phyloP scores from a whole-genome alignment of 1,140 invertebrate species.

The Wasmannia auropunctata region DNA sequence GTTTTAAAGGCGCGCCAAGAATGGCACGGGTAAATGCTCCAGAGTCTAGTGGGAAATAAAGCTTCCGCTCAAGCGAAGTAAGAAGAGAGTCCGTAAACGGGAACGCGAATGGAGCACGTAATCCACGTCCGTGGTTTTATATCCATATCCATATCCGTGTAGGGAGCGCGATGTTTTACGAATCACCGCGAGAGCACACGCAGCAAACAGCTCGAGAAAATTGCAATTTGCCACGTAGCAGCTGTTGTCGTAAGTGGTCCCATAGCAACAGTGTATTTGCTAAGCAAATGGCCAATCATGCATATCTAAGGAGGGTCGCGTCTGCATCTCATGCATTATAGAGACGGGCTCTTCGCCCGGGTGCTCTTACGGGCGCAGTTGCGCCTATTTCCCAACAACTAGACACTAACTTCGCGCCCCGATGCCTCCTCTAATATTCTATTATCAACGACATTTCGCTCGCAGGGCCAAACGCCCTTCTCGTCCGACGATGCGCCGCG shows the following conservation, averaged over 20 bases:
- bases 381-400: slow-evolving; percentile 47
- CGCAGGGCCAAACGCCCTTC: not conserved
- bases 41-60: slow-evolving; percentile 61
- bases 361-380: slow-evolving; percentile 54
- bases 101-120: slow-evolving; percentile 58
- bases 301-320: slow-evolving; percentile 77
- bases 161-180: slow-evolving; percentile 50
- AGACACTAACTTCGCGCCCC: slow-evolving; percentile 42
- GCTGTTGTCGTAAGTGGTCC: slow-evolving; percentile 53
- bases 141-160: slow-evolving; percentile 52
- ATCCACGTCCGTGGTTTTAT: slow-evolving; percentile 57
- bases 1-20: slow-evolving; percentile 58
- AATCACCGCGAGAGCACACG: slow-evolving; percentile 44
- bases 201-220: slow-evolving; percentile 37
- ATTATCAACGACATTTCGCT: slow-evolving; percentile 55
- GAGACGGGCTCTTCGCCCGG: slow-evolving; percentile 50
- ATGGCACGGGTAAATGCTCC: slow-evolving; percentile 56
- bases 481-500: not conserved
- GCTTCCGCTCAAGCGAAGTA: slow-evolving; percentile 50
- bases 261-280: slow-evolving; percentile 72
- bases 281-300: slow-evolving; percentile 83
- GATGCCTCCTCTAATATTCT: slow-evolving; percentile 67
- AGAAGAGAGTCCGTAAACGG: slow-evolving; percentile 57
- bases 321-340: slow-evolving; percentile 81
- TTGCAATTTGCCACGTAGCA: slow-evolving; percentile 63